Evolutionary conservation across 2,113 vertebrate species (phyloP), one percentile per base, ranked within the genome.

Genomic region (Hemiscyllium ocellatum): DNA sequence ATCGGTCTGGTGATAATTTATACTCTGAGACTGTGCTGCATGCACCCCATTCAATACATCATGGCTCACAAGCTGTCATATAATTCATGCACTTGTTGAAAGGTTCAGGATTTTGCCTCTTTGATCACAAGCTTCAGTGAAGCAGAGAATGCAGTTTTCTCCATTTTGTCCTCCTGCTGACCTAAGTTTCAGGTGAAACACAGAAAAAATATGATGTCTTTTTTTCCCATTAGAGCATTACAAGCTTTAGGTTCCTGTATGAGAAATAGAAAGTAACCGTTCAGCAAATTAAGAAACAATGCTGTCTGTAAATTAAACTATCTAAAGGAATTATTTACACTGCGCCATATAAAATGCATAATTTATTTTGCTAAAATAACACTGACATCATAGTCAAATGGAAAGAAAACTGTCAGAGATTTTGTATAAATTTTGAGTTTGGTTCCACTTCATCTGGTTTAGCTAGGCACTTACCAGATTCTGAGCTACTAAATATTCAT

Each of bases 141-240:
- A 93, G 89, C 89, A 68, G 56, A 93, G 61, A 66, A 93, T 93
- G 33, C 29, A 37, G 56, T 37, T 93, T 93, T 93, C 89, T 66
- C 61, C 89, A 93, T 93, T 66, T 66, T 93, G 61, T 93, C 89
- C 89, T 93, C 56, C 61, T 93, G 89, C 89, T 93, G 89, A 93
- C 89, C 89, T 42, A 93, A 93, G 61, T 93, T 93, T 68, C 89
- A 93, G 89, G 89, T 93, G 89, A 37, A 93, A 93, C n/a, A 93
- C 33, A 65, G n/a, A 93, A 33, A 93, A 42, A 93, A 93, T 68
- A 15, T 66, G 89, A 93, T 37, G 56, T 93, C 33, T 93, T 93
- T 65, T 76, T 90, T 66, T 91, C 6, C 87, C 89, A 93, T 66
- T 42, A 93, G 19, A 37, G 61, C 65, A 37, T 93, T 93, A 65